phyloP scores from a whole-genome alignment of 1,140 invertebrate species.

The Saccostrea echinata region DNA sequence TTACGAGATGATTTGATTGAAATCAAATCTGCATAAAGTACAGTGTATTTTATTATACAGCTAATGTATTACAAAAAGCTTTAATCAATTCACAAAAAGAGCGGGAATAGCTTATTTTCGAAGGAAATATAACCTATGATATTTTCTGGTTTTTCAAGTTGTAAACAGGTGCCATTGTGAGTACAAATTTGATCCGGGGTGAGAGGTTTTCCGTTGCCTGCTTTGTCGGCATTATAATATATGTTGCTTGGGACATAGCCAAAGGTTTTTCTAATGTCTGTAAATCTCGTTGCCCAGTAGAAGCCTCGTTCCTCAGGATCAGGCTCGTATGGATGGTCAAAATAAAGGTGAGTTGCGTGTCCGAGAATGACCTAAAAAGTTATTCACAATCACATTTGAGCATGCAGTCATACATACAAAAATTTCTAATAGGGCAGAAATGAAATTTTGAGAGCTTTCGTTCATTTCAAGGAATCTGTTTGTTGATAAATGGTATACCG shows the following conservation, averaged over 20 bases:
- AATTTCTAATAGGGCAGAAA: too few species aligned
- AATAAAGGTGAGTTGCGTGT: slow-evolving; percentile 74
- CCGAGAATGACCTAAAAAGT: slow-evolving; percentile 70
- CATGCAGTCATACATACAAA: too few species aligned
- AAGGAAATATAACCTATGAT: slow-evolving; percentile 65
- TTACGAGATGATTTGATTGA: too few species aligned
- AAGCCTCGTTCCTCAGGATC: slow-evolving; percentile 75
- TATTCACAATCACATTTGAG: background rate
- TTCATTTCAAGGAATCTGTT: too few species aligned
- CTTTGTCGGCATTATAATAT: slow-evolving; percentile 70
- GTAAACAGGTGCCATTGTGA: slow-evolving; percentile 60
- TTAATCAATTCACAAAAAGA: too few species aligned
- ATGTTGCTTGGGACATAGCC: slow-evolving; percentile 64
- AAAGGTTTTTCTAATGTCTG: slow-evolving; percentile 62
- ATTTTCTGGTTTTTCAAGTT: slow-evolving; percentile 69
- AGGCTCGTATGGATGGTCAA: slow-evolving; percentile 77
- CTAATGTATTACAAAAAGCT: too few species aligned
- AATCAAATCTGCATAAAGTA: too few species aligned
- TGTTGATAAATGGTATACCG: too few species aligned
- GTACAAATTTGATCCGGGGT: slow-evolving; percentile 62
- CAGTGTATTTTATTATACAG: too few species aligned
- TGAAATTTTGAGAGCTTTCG: too few species aligned
- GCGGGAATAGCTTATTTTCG: background rate
- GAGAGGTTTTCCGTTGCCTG: slow-evolving; percentile 62
- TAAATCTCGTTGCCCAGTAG: slow-evolving; percentile 75